Evolutionary conservation across 2,888 invertebrate species (phyloP), one percentile per base, ranked within the genome.

Genomic region (Tinea semifulvella): DNA sequence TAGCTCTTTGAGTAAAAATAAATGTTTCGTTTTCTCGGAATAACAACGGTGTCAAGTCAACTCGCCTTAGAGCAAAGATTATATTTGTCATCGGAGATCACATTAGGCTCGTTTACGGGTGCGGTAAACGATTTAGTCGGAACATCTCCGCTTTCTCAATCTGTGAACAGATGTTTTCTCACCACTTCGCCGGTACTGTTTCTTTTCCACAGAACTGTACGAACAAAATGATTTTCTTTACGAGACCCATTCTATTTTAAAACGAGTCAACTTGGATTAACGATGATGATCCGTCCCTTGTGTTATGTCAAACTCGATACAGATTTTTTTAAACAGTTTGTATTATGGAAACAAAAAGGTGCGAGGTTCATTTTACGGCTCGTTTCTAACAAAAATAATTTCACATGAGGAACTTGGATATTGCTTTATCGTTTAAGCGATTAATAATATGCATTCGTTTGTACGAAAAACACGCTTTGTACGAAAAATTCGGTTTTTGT

Each of bases 1-100:
- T 73, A 76, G 75, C 68, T 71, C 73, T 75, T 76, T 70, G 74
- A 68, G 67, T 73, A 73, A 77, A 79, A 77, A 77, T 77, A 79
- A 75, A 74, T 73, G 68, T 65, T 65, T 63, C 64, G 63, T 64
- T 64, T 79, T 79, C 79, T 73, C 61, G 57, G 77, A 79, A 79
- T 68, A 76, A 74, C 75, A 73, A 74, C 75, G 72, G 73, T 67
- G 73, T 68, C 71, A 70, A 75, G 66, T 74, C 75, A 63, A 68
- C 60, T 63, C 67, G 68, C 64, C 70, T 74, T 68, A 69, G 66
- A 74, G 68, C 62, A 67, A 70, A 76, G 77, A 77, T 79, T 77
- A 77, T 76, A 76, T 77, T 71, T 79, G 79, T 80, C 79, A 76
- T 74, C 79, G 65, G 53, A 57, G 61, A 58, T 63, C 63, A 68